Percentiles rank a stretch among this genome's conserved stretches.
phyloP scores from a whole-genome alignment of 2,797 vertebrate species.

The Sphaeramia orbicularis region DNA sequence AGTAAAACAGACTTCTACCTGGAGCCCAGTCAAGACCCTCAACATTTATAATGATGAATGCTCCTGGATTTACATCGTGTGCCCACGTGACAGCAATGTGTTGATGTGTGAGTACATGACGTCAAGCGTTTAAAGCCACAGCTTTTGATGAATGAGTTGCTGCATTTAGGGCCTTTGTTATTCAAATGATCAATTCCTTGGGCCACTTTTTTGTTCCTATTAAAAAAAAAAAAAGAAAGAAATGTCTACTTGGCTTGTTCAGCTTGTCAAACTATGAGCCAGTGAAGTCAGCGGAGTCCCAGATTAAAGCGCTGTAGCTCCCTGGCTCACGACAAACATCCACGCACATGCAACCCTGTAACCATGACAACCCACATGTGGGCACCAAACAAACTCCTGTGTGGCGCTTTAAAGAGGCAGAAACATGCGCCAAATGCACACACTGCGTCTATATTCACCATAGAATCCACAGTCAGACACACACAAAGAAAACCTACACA shows the following conservation, averaged over 20 bases:
- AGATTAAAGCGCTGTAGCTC: constrained; percentile 23
- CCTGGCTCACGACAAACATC: constrained; percentile 29
- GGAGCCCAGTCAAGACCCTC: constrained; percentile 47
- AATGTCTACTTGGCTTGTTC: too few species aligned
- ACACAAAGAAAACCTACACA: constrained; percentile 19
- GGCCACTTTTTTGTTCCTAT: constrained; percentile 16
- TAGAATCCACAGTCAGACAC: constrained; percentile 11
- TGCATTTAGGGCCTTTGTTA: constrained; percentile 45
- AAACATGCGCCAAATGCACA: not conserved
- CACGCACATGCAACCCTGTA: constrained; percentile 34
- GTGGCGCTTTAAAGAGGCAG: constrained; percentile 20
- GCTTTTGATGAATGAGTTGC: constrained; percentile 47
- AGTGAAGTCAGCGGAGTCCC: constrained; percentile 4
- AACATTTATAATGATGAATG: constrained; percentile 49
- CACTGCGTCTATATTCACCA: constrained; percentile 15
- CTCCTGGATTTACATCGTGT: constrained; percentile 36
- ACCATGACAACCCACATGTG: constrained; percentile 65
- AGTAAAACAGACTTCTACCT: constrained; percentile 62
- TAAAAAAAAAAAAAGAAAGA: not conserved
- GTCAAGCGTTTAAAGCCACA: constrained; percentile 12
- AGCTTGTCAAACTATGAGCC: constrained; percentile 9
- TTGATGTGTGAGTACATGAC: constrained; percentile 30
- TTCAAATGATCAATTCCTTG: constrained; percentile 30
- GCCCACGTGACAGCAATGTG: constrained; percentile 17
- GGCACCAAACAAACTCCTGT: constrained; percentile 63